phyloP scores from a whole-genome alignment of 2,888 invertebrate species.

The Galeopsomyia nigrocyanea region DNA sequence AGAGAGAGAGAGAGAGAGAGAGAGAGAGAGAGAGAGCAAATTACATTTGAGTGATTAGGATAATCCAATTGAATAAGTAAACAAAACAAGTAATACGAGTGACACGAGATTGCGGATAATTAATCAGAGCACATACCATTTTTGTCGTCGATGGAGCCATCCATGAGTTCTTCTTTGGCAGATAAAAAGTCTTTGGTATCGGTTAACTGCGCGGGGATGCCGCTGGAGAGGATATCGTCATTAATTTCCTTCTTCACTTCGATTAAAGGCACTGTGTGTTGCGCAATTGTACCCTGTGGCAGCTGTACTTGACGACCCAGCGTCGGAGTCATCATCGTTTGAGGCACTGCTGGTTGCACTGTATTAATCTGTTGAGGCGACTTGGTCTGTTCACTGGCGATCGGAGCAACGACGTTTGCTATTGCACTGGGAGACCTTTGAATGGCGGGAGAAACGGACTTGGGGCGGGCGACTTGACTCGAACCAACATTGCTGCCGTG shows the following conservation, averaged over 20 bases:
- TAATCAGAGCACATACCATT: constrained; percentile 56
- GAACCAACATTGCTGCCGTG: constrained; percentile 16
- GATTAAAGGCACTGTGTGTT: constrained; percentile 71
- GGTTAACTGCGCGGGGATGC: constrained; percentile 56
- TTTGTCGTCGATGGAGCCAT: constrained; percentile 66
- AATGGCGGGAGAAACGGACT: constrained; percentile 40
- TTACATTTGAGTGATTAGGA: too few relatives aligned
- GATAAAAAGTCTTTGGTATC: constrained; percentile 69
- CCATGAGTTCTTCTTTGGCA: constrained; percentile 68
- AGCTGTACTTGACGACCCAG: constrained; percentile 69
- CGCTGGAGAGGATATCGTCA: constrained; percentile 71
- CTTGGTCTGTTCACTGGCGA: constrained; percentile 27
- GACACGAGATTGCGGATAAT: too few relatives aligned
- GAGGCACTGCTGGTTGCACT: constrained; percentile 68
- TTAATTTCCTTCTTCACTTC: constrained; percentile 81
- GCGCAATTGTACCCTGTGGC: constrained; percentile 63
- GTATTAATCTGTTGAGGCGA: constrained; percentile 66
- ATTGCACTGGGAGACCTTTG: constrained; percentile 32
- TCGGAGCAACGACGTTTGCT: constrained; percentile 11
- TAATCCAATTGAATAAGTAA: too few relatives aligned
- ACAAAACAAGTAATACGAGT: too few relatives aligned
- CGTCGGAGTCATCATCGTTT: constrained; percentile 65
- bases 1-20: too few relatives aligned
- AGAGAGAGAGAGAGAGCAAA: too few relatives aligned
- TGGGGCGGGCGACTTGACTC: constrained; percentile 12